A percentile compares a stretch with the other conserved stretches of the same genome.
Conservation (phyloP, 2,888 invertebrate genomes). For the Ichneumoninae sp. region DNA sequence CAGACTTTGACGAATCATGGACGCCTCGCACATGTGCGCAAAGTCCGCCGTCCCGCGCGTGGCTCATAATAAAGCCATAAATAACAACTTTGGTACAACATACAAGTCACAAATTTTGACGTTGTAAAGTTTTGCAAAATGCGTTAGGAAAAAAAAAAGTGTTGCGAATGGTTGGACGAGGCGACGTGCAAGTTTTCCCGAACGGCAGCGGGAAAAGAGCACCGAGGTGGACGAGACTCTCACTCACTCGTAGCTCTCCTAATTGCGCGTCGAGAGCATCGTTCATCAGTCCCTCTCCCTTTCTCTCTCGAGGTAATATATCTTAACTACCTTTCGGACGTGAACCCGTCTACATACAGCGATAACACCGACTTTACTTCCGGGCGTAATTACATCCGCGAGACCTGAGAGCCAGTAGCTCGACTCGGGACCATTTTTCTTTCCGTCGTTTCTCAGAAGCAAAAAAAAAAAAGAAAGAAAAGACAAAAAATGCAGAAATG, state of each 20-base stretch:
- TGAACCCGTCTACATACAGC: conserved; percentile 7
- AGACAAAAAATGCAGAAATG: neutral
- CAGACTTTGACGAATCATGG: conserved; percentile 13
- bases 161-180: neutral
- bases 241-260: conserved; percentile 14
- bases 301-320: neutral
- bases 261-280: conserved; percentile 46
- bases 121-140: conserved; percentile 1
- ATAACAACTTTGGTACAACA: neutral
- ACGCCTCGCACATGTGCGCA: neutral
- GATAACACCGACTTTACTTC: conserved; percentile 24
- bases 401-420: conserved; percentile 8
- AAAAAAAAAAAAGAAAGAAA: neutral
- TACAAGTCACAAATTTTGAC: neutral
- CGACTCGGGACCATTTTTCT: conserved; percentile 29
- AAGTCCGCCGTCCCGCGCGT: neutral
- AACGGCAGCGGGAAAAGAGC: neutral
- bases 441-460: conserved; percentile 1
- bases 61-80: neutral
- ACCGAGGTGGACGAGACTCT: neutral
- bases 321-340: conserved; percentile 6
- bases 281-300: conserved; percentile 37
- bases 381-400: conserved; percentile 45
- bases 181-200: neutral
- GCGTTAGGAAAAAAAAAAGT: conserved; percentile 9